Evolutionary conservation across 2,888 invertebrate species (phyloP), one percentile per base, ranked within the genome.

Genomic region (Saturnia japonica): DNA sequence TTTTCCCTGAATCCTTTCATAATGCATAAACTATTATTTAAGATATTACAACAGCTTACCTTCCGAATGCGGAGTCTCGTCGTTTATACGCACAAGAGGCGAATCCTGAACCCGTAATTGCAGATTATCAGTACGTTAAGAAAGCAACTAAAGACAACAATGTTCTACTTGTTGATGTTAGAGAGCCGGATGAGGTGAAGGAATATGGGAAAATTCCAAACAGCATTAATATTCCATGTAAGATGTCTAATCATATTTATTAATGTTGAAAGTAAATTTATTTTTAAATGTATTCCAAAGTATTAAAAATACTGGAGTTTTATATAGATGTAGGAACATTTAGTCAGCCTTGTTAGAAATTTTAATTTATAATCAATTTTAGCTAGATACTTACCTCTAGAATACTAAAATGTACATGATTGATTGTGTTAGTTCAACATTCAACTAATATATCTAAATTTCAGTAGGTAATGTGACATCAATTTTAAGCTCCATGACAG

Each of bases 161-260:
- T 72, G 79, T 87, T 71, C 80, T 96, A 22, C 94, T 97, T 42
- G 95, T 98, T 73, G 97, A 97, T 91, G 97, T 97, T 0, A 95
- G 97, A 75, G 97, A 97, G 82, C 96, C 96, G 45, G 87, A 94
- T 16, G 97, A 97, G 88, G 86, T 97, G 14, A 87, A 94, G 74
- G 95, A 96, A 82, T 95, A 95, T 76, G 97, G 97, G 4, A 91
- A 94, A 80, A 95, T 97, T 73, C 97, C 97, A 54, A 95, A 95
- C 70, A 96, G 96, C 81, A 94, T 97, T 70, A 96, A 97, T 81
- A 96, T 97, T 85, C 97, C 97, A 77, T 92, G 97, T 96, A 94
- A 95, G 95, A n/a, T n/a, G n/a, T n/a, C 90, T 70, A 7, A 19
- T 19, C 16, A 19, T 16, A 1, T 47, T 1, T 47, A 34, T 47